Evolutionary conservation across 2,888 invertebrate species (phyloP).

Genomic region (Cordilura impudica): DNA sequence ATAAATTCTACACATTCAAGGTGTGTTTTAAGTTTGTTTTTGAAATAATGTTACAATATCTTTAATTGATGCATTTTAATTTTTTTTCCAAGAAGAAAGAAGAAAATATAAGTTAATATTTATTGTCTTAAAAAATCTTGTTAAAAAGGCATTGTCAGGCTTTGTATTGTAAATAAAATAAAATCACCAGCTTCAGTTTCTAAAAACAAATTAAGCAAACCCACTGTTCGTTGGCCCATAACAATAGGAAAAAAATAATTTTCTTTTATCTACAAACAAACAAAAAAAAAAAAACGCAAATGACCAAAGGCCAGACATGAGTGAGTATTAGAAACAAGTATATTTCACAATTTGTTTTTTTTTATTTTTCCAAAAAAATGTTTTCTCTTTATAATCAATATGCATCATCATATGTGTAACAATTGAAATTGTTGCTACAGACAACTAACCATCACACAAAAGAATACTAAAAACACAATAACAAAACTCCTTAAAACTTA

Average conservation of each 20-base stretch:
- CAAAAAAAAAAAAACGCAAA: slow-evolving; percentile 1
- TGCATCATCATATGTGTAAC: slow-evolving; percentile 14
- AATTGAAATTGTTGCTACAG: background rate
- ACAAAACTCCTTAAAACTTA: slow-evolving; percentile 1
- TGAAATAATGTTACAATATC: no score
- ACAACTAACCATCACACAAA: background rate
- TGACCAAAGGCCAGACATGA: slow-evolving; percentile 36
- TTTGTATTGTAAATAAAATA: no score
- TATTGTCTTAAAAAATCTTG: no score
- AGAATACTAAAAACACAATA: background rate
- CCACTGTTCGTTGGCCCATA: background rate
- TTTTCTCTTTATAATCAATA: background rate
- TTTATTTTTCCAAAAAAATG: background rate
- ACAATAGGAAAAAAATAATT: background rate
- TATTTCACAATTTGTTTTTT: background rate
- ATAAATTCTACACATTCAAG: no score
- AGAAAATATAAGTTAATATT: no score
- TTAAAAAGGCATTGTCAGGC: no score
- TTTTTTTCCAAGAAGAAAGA: no score
- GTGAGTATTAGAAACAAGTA: background rate
- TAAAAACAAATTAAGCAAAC: no score
- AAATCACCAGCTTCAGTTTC: no score
- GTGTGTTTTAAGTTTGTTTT: no score
- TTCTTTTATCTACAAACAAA: no score
- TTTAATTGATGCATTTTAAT: no score